These are phyloP conservation scores for Typhlichthys eigenmanni DNA, from an alignment of 2,797 vertebrate genomes.

Conservation along the genomic window DNA sequence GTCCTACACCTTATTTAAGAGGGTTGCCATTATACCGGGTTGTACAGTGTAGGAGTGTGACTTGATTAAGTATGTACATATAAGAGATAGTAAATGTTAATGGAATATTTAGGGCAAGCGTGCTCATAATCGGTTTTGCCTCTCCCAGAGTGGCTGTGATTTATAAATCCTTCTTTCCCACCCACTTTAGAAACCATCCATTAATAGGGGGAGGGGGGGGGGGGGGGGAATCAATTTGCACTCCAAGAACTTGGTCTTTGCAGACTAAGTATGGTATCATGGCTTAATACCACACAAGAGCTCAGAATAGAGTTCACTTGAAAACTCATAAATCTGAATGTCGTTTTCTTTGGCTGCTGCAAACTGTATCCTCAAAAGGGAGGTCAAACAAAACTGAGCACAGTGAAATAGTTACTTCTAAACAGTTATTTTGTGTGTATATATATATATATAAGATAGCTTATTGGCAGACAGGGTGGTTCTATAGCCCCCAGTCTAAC, in stretches of 20 bases:
- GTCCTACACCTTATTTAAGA: no score
- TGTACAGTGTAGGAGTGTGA: no score
- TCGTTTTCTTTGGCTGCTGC: constrained; percentile 54
- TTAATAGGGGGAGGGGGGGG: constrained; percentile 22
- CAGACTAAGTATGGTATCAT: constrained; percentile 63
- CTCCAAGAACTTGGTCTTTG: constrained; percentile 40
- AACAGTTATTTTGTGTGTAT: no score
- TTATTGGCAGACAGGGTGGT: constrained; percentile 54
- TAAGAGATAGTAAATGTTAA: no score
- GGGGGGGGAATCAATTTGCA: constrained; percentile 33
- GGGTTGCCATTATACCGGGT: no score
- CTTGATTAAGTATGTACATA: no score
- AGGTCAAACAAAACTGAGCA: no score
- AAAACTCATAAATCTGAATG: constrained; percentile 48
- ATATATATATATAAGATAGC: neutral
- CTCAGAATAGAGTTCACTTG: constrained; percentile 52
- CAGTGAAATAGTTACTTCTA: no score
- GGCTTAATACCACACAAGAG: constrained; percentile 28
- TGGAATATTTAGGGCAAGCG: no score
- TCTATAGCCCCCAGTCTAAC: neutral
- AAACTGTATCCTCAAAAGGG: constrained; percentile 1
- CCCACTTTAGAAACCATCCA: constrained; percentile 42
- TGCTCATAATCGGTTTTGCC: no score
- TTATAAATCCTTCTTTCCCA: constrained; percentile 30
- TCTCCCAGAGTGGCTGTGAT: no score